phyloP scores from a whole-genome alignment of 1,140 invertebrate species.

The Limonius californicus region DNA sequence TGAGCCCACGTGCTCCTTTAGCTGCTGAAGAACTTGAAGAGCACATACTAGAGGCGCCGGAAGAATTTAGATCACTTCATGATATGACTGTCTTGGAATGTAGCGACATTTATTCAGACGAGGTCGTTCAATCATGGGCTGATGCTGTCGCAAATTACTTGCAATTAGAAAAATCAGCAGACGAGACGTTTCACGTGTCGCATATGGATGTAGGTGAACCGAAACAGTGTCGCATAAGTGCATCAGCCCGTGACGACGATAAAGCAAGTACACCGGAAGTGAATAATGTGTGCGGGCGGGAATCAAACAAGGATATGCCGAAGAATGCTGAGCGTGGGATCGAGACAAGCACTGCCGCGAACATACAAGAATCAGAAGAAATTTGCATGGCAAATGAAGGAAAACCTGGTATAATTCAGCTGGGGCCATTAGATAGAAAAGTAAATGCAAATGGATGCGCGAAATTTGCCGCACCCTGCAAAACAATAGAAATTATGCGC shows the following conservation, averaged over 20 bases:
- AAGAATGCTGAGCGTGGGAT: conserved; percentile 15
- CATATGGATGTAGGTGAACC: conserved; percentile 15
- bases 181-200: background rate
- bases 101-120: background rate
- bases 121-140: background rate
- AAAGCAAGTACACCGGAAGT: conserved; percentile 16
- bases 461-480: background rate
- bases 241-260: conserved; percentile 15
- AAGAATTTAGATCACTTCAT: conserved; percentile 18
- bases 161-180: background rate
- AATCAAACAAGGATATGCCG: background rate
- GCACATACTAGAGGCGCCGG: conserved; percentile 18
- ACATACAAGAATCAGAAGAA: conserved; percentile 12
- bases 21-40: background rate
- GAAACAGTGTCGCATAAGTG: conserved; percentile 6
- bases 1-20: background rate
- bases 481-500: background rate
- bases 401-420: conserved; percentile 8
- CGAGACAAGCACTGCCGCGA: background rate
- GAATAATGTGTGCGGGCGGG: conserved; percentile 15
- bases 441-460: conserved; percentile 7
- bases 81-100: background rate
- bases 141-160: background rate
- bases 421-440: background rate
- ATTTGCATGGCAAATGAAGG: background rate